Evolutionary conservation across 2,888 invertebrate species (phyloP).

Genomic region (Rhingia campestris): DNA sequence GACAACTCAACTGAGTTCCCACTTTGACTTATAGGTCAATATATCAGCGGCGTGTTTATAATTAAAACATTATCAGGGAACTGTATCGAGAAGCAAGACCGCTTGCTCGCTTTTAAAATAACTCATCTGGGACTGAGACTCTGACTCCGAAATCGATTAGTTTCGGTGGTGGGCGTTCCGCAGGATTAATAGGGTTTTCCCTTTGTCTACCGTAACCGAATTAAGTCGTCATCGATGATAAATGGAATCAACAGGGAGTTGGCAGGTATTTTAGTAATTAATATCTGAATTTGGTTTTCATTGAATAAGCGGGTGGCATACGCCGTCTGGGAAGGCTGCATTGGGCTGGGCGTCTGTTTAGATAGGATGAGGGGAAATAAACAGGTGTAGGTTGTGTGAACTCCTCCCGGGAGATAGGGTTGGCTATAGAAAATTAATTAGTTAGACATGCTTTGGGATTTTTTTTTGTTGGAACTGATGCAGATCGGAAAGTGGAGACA

Average conservation of each 20-base stretch:
- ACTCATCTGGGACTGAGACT: neutral
- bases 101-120: neutral
- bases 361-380: neutral
- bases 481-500: no score
- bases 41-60: conserved; percentile 9
- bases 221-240: conserved; percentile 38
- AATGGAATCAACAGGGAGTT: conserved; percentile 64
- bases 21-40: conserved; percentile 30
- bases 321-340: neutral
- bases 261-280: conserved; percentile 61
- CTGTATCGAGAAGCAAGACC: conserved; percentile 20
- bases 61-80: conserved; percentile 14
- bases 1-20: neutral
- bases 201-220: conserved; percentile 35
- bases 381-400: conserved; percentile 16
- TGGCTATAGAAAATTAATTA: neutral
- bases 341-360: neutral
- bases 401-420: neutral
- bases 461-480: no score
- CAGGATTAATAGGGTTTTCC: conserved; percentile 33
- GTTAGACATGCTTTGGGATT: neutral
- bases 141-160: conserved; percentile 40
- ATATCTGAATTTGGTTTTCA: conserved; percentile 51
- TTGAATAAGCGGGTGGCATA: neutral
- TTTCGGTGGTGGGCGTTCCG: conserved; percentile 21